A percentile compares a stretch with the other conserved stretches of the same genome.
Evolutionary conservation across 2,888 invertebrate species (phyloP).

Genomic region (Xylota segnis): DNA sequence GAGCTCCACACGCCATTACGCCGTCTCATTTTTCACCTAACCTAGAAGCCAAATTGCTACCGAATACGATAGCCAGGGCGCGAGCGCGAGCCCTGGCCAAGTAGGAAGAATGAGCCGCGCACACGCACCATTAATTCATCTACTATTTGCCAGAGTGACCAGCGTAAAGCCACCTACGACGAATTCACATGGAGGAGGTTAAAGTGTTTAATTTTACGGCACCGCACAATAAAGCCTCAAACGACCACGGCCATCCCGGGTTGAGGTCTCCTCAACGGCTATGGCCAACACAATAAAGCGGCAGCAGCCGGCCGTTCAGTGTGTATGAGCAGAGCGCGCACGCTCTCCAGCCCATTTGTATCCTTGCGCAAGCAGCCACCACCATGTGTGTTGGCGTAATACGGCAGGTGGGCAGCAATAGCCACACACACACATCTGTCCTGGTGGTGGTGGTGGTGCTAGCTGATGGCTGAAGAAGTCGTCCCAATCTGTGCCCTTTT

Average conservation of each 20-base stretch:
- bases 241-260: slow-evolving; percentile 59
- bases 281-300: slow-evolving; percentile 47
- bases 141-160: slow-evolving; percentile 75
- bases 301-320: neutral
- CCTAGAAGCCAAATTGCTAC: slow-evolving; percentile 76
- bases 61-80: slow-evolving; percentile 64
- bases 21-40: slow-evolving; percentile 71
- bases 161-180: slow-evolving; percentile 75
- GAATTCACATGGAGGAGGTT: slow-evolving; percentile 75
- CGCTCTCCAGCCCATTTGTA: slow-evolving; percentile 66
- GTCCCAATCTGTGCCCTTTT: slow-evolving; percentile 60
- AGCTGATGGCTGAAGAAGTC: slow-evolving; percentile 44
- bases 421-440: slow-evolving; percentile 6
- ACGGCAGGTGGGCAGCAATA: slow-evolving; percentile 75
- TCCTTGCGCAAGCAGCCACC: slow-evolving; percentile 56
- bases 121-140: slow-evolving; percentile 76
- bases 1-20: slow-evolving; percentile 71
- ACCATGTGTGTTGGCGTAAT: slow-evolving; percentile 74
- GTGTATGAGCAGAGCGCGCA: slow-evolving; percentile 51
- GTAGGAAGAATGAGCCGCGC: slow-evolving; percentile 69
- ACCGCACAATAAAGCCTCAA: slow-evolving; percentile 71
- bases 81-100: slow-evolving; percentile 20
- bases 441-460: slow-evolving; percentile 37
- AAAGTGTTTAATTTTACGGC: slow-evolving; percentile 76
- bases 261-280: slow-evolving; percentile 54